These are phyloP conservation scores for Hydrophis major DNA, from an alignment of 2,797 vertebrate genomes.

Conservation along the genomic window DNA sequence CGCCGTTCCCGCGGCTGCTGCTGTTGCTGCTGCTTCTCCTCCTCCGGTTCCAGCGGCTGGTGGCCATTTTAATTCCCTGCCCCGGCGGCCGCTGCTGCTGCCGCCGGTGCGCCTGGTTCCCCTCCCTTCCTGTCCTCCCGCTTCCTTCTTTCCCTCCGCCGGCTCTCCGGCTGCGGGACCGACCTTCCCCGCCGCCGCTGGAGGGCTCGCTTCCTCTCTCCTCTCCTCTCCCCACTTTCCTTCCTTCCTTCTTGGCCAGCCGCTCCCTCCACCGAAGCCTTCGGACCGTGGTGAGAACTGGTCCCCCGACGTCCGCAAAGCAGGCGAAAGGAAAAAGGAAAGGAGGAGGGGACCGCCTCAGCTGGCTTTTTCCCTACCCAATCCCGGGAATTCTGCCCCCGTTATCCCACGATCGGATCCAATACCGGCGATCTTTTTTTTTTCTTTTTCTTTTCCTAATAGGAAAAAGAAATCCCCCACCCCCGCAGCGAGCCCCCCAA, in stretches of 20 bases:
- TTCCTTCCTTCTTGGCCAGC: background rate
- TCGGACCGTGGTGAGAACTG: background rate
- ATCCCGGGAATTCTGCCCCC: background rate
- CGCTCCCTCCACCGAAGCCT: background rate
- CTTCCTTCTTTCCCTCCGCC: conserved; percentile 1
- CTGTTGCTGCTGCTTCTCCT: background rate
- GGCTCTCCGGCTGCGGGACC: background rate
- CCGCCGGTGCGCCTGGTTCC: background rate
- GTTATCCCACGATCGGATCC: background rate
- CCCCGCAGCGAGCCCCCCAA: too few relatives aligned
- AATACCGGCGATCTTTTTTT: background rate
- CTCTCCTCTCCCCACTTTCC: background rate
- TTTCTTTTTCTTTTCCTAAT: too few relatives aligned
- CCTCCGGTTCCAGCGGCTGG: background rate
- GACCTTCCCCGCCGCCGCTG: background rate
- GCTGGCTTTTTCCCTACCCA: background rate
- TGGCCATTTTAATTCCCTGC: background rate
- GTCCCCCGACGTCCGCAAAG: background rate
- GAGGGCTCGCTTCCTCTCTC: background rate
- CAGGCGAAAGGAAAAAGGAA: background rate
- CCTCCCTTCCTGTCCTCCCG: background rate
- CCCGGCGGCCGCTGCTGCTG: background rate
- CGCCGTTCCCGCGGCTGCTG: background rate
- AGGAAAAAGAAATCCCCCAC: background rate
- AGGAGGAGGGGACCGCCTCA: background rate